Percentiles rank a stretch among this genome's conserved stretches.
Conservation (phyloP, 2,888 invertebrate species). For the Nephrotoma flavescens region DNA sequence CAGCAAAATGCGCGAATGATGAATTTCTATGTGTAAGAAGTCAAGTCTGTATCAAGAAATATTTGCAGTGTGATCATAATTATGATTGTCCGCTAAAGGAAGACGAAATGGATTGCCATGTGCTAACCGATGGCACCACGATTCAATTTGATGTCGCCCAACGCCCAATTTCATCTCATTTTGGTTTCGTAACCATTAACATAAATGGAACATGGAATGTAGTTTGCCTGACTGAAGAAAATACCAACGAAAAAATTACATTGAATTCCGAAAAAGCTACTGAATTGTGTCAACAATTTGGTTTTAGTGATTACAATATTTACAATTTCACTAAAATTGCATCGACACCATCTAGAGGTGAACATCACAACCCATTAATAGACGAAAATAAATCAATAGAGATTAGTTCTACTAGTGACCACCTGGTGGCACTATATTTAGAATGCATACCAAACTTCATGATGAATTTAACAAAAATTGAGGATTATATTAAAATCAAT, state of each 20-base stretch:
- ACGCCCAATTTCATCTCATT: slow-evolving; percentile 40
- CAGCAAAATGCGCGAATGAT: slow-evolving; percentile 41
- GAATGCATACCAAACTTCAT: neutral
- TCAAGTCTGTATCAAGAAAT: slow-evolving; percentile 43
- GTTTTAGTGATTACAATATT: slow-evolving; percentile 35
- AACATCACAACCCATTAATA: neutral
- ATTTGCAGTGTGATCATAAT: slow-evolving; percentile 47
- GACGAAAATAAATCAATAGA: neutral
- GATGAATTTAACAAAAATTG: neutral
- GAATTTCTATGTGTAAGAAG: slow-evolving; percentile 50
- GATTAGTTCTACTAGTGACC: neutral
- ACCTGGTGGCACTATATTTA: neutral
- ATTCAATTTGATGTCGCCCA: slow-evolving; percentile 43
- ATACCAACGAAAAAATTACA: slow-evolving; percentile 21
- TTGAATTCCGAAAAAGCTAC: slow-evolving; percentile 30
- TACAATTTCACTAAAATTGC: slow-evolving; percentile 19
- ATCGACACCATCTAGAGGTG: slow-evolving; percentile 7
- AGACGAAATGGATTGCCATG: slow-evolving; percentile 69
- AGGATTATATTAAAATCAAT: neutral
- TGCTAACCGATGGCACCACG: slow-evolving; percentile 48
- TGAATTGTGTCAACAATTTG: slow-evolving; percentile 50
- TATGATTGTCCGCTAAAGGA: slow-evolving; percentile 52
- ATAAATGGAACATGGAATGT: slow-evolving; percentile 48
- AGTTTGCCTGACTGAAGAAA: slow-evolving; percentile 34
- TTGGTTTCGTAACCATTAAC: slow-evolving; percentile 49